These are phyloP conservation scores for Stenchaetothrips biformis DNA, from an alignment of 2,888 invertebrate species.

Conservation along the genomic window DNA sequence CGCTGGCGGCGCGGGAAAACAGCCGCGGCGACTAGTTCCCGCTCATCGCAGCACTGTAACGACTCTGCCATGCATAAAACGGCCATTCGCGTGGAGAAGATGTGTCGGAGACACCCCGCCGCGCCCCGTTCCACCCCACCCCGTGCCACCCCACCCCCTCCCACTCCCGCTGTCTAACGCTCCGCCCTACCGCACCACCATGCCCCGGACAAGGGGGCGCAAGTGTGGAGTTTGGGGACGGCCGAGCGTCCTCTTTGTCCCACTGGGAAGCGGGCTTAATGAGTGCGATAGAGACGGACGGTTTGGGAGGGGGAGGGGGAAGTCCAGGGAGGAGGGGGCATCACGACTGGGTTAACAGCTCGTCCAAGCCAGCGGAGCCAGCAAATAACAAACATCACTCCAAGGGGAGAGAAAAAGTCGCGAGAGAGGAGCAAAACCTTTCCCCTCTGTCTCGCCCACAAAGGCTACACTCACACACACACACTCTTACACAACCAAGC, in stretches of 20 bases:
- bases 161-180: neutral
- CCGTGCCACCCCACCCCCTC: neutral
- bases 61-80: constrained; percentile 15
- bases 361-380: constrained; percentile 19
- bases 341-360: constrained; percentile 19
- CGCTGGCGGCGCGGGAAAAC: neutral
- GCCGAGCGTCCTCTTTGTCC: neutral
- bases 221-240: no score
- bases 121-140: neutral
- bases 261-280: neutral
- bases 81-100: constrained; percentile 18
- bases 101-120: neutral
- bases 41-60: constrained; percentile 15
- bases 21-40: constrained; percentile 8
- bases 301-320: neutral
- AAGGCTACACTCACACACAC: neutral
- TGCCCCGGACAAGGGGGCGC: neutral
- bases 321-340: neutral
- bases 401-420: constrained; percentile 7
- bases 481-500: neutral
- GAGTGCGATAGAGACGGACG: neutral
- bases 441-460: neutral
- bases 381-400: constrained; percentile 21
- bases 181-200: neutral
- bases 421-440: neutral